A percentile compares a stretch with the other conserved stretches of the same genome.
phyloP scores from a whole-genome alignment of 1,140 invertebrate species.

The Solen grandis region DNA sequence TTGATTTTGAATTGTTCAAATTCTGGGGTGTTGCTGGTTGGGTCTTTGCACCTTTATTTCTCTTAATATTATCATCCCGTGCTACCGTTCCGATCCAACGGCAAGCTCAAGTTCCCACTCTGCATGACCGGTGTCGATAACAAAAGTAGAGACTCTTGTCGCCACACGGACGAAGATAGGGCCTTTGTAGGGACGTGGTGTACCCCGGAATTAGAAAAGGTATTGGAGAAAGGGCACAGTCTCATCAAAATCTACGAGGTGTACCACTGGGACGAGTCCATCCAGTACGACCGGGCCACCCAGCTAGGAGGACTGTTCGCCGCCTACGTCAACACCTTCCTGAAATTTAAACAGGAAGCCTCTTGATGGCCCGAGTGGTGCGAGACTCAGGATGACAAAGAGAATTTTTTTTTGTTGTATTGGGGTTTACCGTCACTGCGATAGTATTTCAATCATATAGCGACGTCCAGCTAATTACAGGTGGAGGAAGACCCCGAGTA shows the following conservation, averaged over 20 bases:
- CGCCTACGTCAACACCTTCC: conserved; percentile 10
- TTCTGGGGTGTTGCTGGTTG: no score
- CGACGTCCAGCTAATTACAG: no score
- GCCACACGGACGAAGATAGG: conserved; percentile 5
- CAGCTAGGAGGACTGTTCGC: neutral
- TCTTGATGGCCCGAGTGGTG: conserved; percentile 1
- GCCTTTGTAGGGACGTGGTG: neutral
- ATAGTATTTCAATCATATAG: no score
- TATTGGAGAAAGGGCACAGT: conserved; percentile 8
- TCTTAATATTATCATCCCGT: neutral
- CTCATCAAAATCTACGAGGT: conserved; percentile 14
- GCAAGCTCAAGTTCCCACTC: conserved; percentile 12
- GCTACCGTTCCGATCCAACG: conserved; percentile 9
- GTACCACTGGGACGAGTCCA: conserved; percentile 5
- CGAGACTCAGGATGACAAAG: neutral
- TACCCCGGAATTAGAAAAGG: conserved; percentile 1
- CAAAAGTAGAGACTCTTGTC: neutral
- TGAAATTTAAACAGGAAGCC: conserved; percentile 26
- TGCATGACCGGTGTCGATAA: neutral
- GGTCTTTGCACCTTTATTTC: no score
- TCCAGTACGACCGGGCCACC: conserved; percentile 58
- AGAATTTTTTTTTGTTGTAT: no score
- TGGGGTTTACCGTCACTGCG: no score
- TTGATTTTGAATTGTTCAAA: no score
- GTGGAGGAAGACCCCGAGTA: no score